Conservation (phyloP, 2,797 vertebrate species). For the Borostomias antarcticus region DNA sequence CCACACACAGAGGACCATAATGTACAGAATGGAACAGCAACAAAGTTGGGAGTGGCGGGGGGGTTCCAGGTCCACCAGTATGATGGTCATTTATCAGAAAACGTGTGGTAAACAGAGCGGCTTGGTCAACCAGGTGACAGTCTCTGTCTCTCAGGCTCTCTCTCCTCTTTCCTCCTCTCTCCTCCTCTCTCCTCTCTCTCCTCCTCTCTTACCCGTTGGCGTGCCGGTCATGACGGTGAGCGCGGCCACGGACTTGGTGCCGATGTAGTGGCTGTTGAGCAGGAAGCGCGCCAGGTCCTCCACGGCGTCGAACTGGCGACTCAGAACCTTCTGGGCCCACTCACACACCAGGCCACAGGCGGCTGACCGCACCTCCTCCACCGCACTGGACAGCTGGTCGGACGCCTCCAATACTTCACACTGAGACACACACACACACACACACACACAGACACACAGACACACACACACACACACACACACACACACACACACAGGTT, state of each 20-base stretch:
- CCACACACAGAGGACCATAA: not conserved
- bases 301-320: constrained; percentile 94
- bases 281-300: constrained; percentile 96
- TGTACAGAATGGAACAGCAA: not conserved
- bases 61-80: no score
- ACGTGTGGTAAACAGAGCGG: no score
- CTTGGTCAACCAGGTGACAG: no score
- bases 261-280: constrained; percentile 96
- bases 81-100: no score
- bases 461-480: not conserved
- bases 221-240: constrained; percentile 93
- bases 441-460: not conserved
- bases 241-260: constrained; percentile 96
- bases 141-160: no score
- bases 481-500: not conserved
- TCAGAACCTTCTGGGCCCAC: constrained; percentile 99
- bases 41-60: no score
- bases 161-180: not conserved
- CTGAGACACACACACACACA: constrained; percentile 61
- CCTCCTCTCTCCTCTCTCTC: no score
- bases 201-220: constrained; percentile 81
- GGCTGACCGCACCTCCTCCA: constrained; percentile 90
- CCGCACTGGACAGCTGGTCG: constrained; percentile 85
- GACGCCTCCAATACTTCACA: constrained; percentile 86
- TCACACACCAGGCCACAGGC: constrained; percentile 97